Percentiles rank a stretch among this genome's conserved stretches.
phyloP scores from a whole-genome alignment of 1,140 invertebrate genomes.

The Drosophila tsacasi region DNA sequence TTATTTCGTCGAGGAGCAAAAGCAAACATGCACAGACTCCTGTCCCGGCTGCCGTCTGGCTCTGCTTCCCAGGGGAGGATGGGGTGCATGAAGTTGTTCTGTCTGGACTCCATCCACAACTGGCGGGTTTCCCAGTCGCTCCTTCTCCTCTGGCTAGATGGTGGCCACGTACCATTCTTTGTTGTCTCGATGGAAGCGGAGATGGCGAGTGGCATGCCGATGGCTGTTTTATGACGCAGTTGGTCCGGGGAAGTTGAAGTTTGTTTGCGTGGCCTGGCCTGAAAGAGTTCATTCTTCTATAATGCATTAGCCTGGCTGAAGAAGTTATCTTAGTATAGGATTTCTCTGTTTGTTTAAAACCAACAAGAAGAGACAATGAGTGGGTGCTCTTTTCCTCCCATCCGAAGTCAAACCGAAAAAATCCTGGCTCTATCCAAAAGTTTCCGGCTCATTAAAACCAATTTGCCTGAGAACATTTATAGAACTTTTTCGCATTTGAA shows the following conservation, averaged over 20 bases:
- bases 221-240: conserved; percentile 58
- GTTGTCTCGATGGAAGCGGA: conserved; percentile 64
- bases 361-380: conserved; percentile 18
- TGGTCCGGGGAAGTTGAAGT: conserved; percentile 37
- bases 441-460: conserved; percentile 54
- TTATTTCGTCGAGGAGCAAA: conserved; percentile 28
- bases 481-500: conserved; percentile 45
- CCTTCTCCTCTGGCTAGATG: conserved; percentile 6
- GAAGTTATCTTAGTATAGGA: conserved; percentile 17
- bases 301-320: conserved; percentile 36
- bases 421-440: conserved; percentile 23
- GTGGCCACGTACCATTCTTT: conserved; percentile 53
- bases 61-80: conserved; percentile 33
- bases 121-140: conserved; percentile 32
- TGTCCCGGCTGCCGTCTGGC: conserved; percentile 31
- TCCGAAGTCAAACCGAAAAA: conserved; percentile 6
- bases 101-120: conserved; percentile 58
- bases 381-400: not conserved
- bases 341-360: conserved; percentile 41
- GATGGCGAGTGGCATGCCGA: conserved; percentile 33
- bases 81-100: conserved; percentile 53
- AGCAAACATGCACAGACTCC: conserved; percentile 29
- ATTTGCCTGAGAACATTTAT: conserved; percentile 46
- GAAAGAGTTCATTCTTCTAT: conserved; percentile 55
- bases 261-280: conserved; percentile 45